Base-by-base conservation (phyloP, 35 echinoderm and acorn worm species). In the Anneissia japonica region DNA sequence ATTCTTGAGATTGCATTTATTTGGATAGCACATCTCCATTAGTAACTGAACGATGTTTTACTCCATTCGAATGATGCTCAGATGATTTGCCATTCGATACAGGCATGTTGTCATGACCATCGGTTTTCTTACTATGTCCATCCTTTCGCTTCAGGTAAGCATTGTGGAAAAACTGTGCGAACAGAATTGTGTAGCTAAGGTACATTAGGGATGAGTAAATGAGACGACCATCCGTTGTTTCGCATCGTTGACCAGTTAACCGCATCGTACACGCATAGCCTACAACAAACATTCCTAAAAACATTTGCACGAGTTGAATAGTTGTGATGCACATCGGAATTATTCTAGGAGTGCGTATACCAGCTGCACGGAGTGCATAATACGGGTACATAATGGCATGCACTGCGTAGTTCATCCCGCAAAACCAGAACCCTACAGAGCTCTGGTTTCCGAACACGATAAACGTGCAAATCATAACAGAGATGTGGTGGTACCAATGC, bases 361-460 rank as follows among this genome's bases (percentile, higher is more conserved):
- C 91, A 28, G 88, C 84, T 19, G 91, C 88, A 32, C 91, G 87
- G 28, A 91, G 38, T 7, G 88, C 89, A 37, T 97, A 97, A 85
- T 97, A 97, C 34, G 86, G 74, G 88, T 97, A 97, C 95, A 97
- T 97, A 21, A 97, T 77, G 1, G 84, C 85, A 46, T 97, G 95
- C 16, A 97, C 95, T 39, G 76, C 84, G 82, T 90, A 97, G 85
- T 97, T 97, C 91, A 97, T 93, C 4, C 45, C 76, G 29, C 74
- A 83, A 64, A 97, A 97, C 91, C 91, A 97, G 34, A 86, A 84
- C 10, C 87, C 91, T 0, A 85, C 84, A 0, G 92, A 86, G 32
- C 87, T 84, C 19, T 87, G 89, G 26, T 84, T 77, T 10, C 86
- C 78, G 75, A 94, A 94, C 28, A 93, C 77, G 35, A 87, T 81